phyloP scores from a whole-genome alignment of 2,888 invertebrate species.

The Gibbula magus region DNA sequence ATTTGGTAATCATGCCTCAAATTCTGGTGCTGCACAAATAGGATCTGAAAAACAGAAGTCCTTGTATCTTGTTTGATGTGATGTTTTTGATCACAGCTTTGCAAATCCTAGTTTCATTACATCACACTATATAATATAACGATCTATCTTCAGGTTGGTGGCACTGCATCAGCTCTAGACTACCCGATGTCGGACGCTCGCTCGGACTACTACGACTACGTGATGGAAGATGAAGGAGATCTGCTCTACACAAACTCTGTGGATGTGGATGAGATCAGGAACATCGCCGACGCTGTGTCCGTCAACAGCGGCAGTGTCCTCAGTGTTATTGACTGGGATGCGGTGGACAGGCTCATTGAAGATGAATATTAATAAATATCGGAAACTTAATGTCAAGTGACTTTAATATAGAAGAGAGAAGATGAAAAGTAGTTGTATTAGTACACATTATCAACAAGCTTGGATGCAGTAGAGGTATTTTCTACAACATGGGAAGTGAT shows the following conservation, averaged over 20 bases:
- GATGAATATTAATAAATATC: slow-evolving; percentile 46
- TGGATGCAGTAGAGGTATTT: too few relatives aligned
- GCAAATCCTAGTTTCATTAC: too few relatives aligned
- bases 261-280: slow-evolving; percentile 64
- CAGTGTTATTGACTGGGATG: slow-evolving; percentile 73
- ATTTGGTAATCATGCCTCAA: too few relatives aligned
- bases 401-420: background rate
- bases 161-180: slow-evolving; percentile 32
- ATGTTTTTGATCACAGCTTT: too few relatives aligned
- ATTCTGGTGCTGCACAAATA: too few relatives aligned
- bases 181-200: slow-evolving; percentile 55
- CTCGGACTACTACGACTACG: slow-evolving; percentile 64
- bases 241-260: slow-evolving; percentile 58
- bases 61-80: too few relatives aligned
- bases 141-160: slow-evolving; percentile 14
- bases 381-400: background rate
- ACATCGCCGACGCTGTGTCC: slow-evolving; percentile 63
- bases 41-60: too few relatives aligned
- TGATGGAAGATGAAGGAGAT: slow-evolving; percentile 55
- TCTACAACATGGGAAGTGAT: too few relatives aligned
- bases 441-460: too few relatives aligned
- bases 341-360: slow-evolving; percentile 67
- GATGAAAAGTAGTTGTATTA: background rate
- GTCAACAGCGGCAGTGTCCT: slow-evolving; percentile 67
- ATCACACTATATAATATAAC: too few relatives aligned